phyloP scores from a whole-genome alignment of 1,140 invertebrate species.

The Venustaconcha ellipsiformis region DNA sequence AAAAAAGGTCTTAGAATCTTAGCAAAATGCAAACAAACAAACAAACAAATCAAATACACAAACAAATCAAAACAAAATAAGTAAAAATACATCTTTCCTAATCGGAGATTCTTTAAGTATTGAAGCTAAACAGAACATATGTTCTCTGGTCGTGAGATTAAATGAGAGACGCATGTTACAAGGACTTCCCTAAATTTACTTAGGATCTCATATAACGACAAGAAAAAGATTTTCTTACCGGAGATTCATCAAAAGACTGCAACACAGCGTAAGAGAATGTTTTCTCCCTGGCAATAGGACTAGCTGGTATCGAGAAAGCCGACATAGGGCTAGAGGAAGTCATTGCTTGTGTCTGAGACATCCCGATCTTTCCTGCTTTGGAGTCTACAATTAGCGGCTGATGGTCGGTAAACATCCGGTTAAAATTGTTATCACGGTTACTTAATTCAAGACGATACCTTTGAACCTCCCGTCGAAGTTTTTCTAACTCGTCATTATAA shows the following conservation, averaged over 20 bases:
- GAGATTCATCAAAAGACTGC: constrained; percentile 42
- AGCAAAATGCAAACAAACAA: too few relatives aligned
- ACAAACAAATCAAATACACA: too few relatives aligned
- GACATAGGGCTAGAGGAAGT: not conserved
- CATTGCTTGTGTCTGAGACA: constrained; percentile 32
- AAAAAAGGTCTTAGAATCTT: too few relatives aligned
- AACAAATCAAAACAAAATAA: too few relatives aligned
- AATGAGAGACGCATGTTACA: not conserved
- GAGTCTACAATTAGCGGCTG: constrained; percentile 55
- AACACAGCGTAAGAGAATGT: constrained; percentile 47
- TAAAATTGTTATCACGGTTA: constrained; percentile 66
- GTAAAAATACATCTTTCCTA: not conserved
- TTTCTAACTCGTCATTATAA: constrained; percentile 62
- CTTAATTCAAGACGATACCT: constrained; percentile 63
- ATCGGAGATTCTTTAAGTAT: not conserved
- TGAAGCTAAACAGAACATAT: constrained; percentile 1
- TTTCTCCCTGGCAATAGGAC: constrained; percentile 27
- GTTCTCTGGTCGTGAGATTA: not conserved
- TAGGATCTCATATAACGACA: not conserved
- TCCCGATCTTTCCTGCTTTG: constrained; percentile 43
- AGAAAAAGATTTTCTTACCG: too few relatives aligned
- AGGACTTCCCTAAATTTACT: not conserved
- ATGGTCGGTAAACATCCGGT: constrained; percentile 63
- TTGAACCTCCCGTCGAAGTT: constrained; percentile 57
- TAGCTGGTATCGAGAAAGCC: too few relatives aligned